Evolutionary conservation across 2,797 vertebrate species (phyloP).

Genomic region (Hybognathus amarus): DNA sequence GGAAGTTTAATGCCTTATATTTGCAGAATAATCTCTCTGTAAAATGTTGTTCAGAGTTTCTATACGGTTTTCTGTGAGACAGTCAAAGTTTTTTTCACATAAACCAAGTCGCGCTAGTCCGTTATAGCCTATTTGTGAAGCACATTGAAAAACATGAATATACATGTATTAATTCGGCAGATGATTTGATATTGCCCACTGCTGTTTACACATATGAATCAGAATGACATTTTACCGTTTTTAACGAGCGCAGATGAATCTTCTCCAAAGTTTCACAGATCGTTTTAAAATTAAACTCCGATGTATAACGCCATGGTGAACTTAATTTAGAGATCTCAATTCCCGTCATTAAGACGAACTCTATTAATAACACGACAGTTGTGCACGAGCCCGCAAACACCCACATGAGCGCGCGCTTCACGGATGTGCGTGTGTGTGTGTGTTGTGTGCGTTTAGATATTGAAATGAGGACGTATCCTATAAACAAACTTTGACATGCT

Average conservation of each 20-base stretch:
- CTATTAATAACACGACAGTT: not conserved
- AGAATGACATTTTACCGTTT: not conserved
- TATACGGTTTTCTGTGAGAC: too few species aligned
- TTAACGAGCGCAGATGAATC: not conserved
- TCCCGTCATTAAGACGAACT: not conserved
- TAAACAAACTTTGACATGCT: not conserved
- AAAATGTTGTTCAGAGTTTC: not conserved
- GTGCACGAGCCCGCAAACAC: not conserved
- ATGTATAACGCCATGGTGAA: not conserved
- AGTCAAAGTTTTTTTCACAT: too few species aligned
- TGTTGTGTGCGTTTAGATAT: too few species aligned
- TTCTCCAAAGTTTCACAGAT: not conserved
- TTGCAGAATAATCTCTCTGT: not conserved
- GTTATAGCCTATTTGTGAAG: not conserved
- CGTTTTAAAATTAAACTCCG: too few species aligned
- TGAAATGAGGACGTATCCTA: not conserved
- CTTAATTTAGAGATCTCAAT: not conserved
- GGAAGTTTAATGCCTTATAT: not conserved
- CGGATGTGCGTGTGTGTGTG: not conserved
- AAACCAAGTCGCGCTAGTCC: too few species aligned
- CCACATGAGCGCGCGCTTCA: too few species aligned
- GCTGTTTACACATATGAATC: not conserved
- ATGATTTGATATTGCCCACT: not conserved
- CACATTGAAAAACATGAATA: not conserved
- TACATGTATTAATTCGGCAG: not conserved